Base-by-base conservation (phyloP, 2,113 vertebrate genomes). In the Engystomops pustulosus region DNA sequence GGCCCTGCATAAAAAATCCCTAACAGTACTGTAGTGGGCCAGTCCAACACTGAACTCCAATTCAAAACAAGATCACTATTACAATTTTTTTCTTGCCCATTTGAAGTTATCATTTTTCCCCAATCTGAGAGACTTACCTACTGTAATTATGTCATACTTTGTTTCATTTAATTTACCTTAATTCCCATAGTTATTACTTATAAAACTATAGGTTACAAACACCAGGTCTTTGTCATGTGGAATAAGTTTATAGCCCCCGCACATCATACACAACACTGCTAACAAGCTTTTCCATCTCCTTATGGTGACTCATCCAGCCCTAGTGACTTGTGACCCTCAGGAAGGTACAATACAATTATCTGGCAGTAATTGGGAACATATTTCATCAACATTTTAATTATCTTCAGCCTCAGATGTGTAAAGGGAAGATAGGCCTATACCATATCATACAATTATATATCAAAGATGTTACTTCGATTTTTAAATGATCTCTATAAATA, bases 341-440 rank as follows among this genome's bases (percentile, higher is more conserved):
- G 47, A 76, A 76, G 49, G 55, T 14, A 55, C 47, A 76, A 76
- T 55, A 36, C 72, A 76, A 76, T 76, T 55, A 76, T 76, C 47
- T 51, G 72, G 18, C 72, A 55, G 72, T 76, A 76, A 76, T 55
- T 76, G 72, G 72, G 30, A 30, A 30, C 14, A 34, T 76, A 53
- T 55, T 30, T 76, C 47, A 76, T 55, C 72, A 76, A 53, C 47
- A 30, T 53, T 76, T 76, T 53, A 76, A 76, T 76, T 76, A 76
- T 36, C 30, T 76, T 53, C 72, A 36, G 47, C 72, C 30, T 53
- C 18, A 36, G 72, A 55, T 76, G 47, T 23, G 72, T 53, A 76
- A 76, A 53, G 72, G 6, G 18, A 53, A 76, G 30, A 51, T n/a
- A 3, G 4, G 25, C 47, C 14, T 9, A 9, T 49, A 9, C 15